Evolutionary conservation across 2,113 vertebrate genomes (phyloP).

Genomic region (Xenus cinereus): DNA sequence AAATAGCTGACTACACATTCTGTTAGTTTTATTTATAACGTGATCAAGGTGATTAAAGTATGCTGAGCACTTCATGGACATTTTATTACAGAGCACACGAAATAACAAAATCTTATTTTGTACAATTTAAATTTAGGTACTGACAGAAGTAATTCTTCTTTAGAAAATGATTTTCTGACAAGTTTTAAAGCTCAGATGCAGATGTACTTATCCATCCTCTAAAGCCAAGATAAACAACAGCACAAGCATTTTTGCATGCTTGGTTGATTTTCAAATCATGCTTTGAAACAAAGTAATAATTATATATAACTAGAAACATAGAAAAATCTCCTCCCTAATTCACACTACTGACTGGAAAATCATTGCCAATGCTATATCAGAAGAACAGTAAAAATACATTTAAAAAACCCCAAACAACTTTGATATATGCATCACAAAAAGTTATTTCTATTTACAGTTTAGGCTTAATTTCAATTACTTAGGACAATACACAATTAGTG

Average conservation of each 20-base stretch:
- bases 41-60: neutral
- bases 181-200: neutral
- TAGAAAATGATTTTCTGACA: neutral
- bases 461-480: neutral
- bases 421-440: neutral
- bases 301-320: neutral
- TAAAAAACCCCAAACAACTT: neutral
- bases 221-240: slow-evolving; percentile 17
- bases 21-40: neutral
- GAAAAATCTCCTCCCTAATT: neutral
- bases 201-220: slow-evolving; percentile 13
- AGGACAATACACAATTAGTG: neutral
- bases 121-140: neutral
- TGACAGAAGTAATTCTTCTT: neutral
- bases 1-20: neutral
- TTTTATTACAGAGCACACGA: neutral
- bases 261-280: slow-evolving; percentile 16
- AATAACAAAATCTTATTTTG: neutral
- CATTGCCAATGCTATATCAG: neutral
- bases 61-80: neutral
- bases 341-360: neutral
- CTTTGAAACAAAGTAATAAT: slow-evolving; percentile 16
- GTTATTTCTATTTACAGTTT: neutral
- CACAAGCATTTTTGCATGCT: neutral
- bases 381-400: neutral